Percentiles rank a stretch among this genome's conserved stretches.
Evolutionary conservation across 2,113 vertebrate genomes (phyloP).

Genomic region (Hydropotes inermis): DNA sequence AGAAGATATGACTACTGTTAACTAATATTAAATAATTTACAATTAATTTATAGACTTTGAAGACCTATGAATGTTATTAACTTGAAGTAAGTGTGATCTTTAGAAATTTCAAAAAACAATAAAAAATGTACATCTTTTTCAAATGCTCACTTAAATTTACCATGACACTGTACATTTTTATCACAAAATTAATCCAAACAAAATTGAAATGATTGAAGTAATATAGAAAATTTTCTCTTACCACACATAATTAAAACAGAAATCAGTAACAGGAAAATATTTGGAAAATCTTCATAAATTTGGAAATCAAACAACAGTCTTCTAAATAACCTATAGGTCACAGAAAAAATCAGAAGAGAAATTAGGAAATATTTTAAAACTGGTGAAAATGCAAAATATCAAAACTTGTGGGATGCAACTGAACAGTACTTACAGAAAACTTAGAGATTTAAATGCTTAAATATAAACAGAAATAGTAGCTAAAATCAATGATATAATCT

Average conservation of each 20-base stretch:
- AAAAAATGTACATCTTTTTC: neutral
- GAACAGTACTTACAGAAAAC: neutral
- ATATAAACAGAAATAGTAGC: neutral
- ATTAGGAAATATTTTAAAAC: slow-evolving; percentile 10
- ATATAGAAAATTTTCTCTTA: neutral
- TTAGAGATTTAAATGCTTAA: neutral
- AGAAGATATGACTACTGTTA: neutral
- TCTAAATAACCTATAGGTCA: neutral
- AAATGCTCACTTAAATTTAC: neutral
- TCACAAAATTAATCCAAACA: neutral
- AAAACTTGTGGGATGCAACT: neutral
- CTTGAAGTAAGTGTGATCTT: neutral
- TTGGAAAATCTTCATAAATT: neutral
- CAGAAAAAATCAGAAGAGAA: neutral
- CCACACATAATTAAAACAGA: slow-evolving; percentile 17
- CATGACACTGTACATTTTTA: neutral
- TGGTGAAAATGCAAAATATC: neutral
- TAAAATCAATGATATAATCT: neutral
- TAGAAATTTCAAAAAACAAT: neutral
- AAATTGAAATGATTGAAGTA: neutral
- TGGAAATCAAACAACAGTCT: slow-evolving; percentile 2
- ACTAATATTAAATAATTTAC: neutral
- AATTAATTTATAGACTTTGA: neutral
- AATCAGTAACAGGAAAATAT: neutral
- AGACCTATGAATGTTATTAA: neutral